These are phyloP conservation scores for Phrynosoma blainvillii DNA, from an alignment of 2,113 vertebrate species.

Conservation along the genomic window DNA sequence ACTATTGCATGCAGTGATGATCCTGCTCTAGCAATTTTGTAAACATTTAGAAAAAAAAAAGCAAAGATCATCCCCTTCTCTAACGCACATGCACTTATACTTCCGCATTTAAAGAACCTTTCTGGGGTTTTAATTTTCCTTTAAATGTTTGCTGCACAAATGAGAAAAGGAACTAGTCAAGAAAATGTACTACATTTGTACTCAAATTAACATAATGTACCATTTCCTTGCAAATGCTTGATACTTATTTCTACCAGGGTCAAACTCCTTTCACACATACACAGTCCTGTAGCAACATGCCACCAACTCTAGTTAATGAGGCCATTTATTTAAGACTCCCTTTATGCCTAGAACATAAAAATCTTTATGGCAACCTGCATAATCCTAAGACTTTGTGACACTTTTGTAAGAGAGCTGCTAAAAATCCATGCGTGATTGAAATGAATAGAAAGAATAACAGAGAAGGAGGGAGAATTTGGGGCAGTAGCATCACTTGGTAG, in stretches of 20 bases:
- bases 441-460: too few relatives aligned
- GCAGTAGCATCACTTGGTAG: too few relatives aligned
- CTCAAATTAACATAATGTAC: slow-evolving; percentile 4
- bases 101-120: background rate
- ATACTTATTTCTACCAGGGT: too few relatives aligned
- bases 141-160: background rate
- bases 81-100: background rate
- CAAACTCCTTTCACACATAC: background rate
- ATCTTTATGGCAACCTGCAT: background rate
- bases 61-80: background rate
- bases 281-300: background rate
- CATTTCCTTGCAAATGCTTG: background rate
- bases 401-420: background rate
- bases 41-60: background rate
- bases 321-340: background rate
- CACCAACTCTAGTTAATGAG: background rate
- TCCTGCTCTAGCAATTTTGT: background rate
- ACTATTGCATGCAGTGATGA: background rate
- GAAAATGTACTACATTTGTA: background rate
- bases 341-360: background rate
- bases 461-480: background rate
- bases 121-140: background rate
- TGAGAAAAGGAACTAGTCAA: background rate
- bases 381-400: background rate
- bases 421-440: background rate